These are phyloP conservation scores for Sinodicranocentrus sp. DNA, from an alignment of 2,888 invertebrate species.

Conservation along the genomic window DNA sequence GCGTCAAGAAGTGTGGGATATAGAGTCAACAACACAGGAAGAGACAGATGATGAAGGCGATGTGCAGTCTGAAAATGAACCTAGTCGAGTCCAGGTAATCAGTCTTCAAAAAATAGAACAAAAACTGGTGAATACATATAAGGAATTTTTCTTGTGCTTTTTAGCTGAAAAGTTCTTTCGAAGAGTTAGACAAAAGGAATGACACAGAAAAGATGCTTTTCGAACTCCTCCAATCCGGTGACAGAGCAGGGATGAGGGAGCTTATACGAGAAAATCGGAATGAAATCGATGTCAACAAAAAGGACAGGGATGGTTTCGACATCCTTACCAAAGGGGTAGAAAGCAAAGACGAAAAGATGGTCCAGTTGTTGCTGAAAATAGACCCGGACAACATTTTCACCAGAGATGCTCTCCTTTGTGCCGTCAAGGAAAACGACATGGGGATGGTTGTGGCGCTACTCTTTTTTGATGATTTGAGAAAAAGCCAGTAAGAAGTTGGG, in stretches of 20 bases:
- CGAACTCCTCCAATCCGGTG: constrained; percentile 59
- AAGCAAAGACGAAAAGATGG: constrained; percentile 12
- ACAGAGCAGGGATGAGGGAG: constrained; percentile 25
- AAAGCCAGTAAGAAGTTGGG: too few species aligned
- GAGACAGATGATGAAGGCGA: too few species aligned
- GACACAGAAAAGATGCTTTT: constrained; percentile 68
- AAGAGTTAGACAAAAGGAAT: constrained; percentile 45
- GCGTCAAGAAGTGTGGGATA: too few species aligned
- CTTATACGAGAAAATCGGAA: constrained; percentile 78
- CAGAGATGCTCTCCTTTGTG: constrained; percentile 84
- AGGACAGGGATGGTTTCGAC: neutral
- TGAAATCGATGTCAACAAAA: constrained; percentile 81
- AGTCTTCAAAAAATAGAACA: too few species aligned
- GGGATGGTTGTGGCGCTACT: constrained; percentile 82
- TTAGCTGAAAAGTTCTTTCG: too few species aligned
- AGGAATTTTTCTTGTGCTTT: too few species aligned
- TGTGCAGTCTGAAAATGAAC: too few species aligned
- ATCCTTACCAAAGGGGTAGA: constrained; percentile 21
- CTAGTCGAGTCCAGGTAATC: too few species aligned
- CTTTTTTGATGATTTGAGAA: too few species aligned
- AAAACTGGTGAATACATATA: too few species aligned
- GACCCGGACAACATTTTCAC: constrained; percentile 15
- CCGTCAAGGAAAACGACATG: constrained; percentile 83
- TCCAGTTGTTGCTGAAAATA: neutral
- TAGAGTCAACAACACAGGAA: too few species aligned